Base-by-base conservation (phyloP, 2,888 invertebrate genomes). In the Sinohyriopsis cumingii region DNA sequence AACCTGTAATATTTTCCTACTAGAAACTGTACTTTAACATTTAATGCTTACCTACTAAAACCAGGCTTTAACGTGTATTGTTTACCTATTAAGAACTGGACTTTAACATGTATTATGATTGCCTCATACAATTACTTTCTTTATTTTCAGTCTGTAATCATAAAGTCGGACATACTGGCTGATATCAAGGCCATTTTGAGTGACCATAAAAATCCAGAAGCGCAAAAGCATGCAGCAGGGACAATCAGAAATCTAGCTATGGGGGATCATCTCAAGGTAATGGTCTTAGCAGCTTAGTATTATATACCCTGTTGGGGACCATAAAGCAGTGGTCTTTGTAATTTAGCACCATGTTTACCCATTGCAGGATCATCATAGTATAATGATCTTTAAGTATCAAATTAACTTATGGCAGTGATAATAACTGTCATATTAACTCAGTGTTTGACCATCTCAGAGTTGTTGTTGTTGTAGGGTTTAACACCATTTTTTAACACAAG, bases 191-290 rank as follows among this genome's bases (percentile, higher is more conserved):
- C 77, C 59, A 69, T 86, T 12, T 63, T 86, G 24, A 69, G 70
- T 56, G 79, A 82, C 68, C 67, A 73, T 18, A 69, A 70, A 19
- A 81, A 81, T 65, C 75, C 83, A 5, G 86, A 86, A 68, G 84
- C 85, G 9, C 87, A 87, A 69, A 76, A 76, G 24, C 86, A 86
- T 73, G 85, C 87, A 9, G 86, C 85, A n/a, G 87, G 86, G 7
- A 84, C 83, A 45, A 76, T 87, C 22, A 72, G 86, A 24, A 87
- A 87, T 72, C 79, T 87, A 54, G 83, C 85, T 28, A 86, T 85
- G 5, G 86, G 87, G 65, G 83, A 86, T 20, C 82, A 85, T 65
- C 72, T 83, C n/a, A 75, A 79, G 78, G 87, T 85, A 78, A 65
- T 75, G 24, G 15, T 22, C 15, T 57, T 57, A 22, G 15, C 15